Evolutionary conservation across 2,797 vertebrate species (phyloP), one percentile per base, ranked within the genome.

Genomic region (Dryobates pubescens): DNA sequence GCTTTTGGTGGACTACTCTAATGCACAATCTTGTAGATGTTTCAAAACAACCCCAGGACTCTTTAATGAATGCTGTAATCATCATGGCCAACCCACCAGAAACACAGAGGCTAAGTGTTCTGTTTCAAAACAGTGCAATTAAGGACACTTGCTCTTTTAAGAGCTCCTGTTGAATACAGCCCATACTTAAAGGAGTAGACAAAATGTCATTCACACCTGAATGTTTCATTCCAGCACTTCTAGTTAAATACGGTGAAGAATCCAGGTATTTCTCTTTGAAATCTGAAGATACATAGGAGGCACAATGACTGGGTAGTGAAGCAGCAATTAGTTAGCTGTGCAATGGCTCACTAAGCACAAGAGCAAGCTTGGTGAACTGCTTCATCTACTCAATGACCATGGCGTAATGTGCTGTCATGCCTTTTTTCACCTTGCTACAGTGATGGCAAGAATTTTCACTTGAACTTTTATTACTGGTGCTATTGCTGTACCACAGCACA

Each of bases 401-500:
- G 54, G 79, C 58, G 90, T 88, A 87, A 85, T 68, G 19, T 70
- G 54, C 36, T 59, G 54, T 83, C 36, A 69, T 47, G 43, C 22
- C 30, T 90, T 92, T 71, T 86, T 90, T 59, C 45, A 88, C 91
- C 65, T 70, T 88, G 49, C 70, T 72, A 87, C 69, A 81, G 69
- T n/a, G 72, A 89, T 61, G 26, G 59, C 23, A 83, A 96, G 65
- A 94, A 94, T 82, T 86, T 90, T 95, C 74, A 89, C 88, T 95
- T 95, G 54, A 96, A 95, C 67, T 96, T 93, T 91, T 89, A 88
- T 81, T 86, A 95, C 56, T 59, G 30, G 70, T 82, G 56, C 71
- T 92, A 92, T 7, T 91, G 81, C 77, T 68, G 54, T 86, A 86
- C 41, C 59, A 78, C 49, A 84, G 77, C 61, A 62, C n/a, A 62